Conservation (phyloP, 2,888 invertebrate species). For the Podotricha telesiphe region DNA sequence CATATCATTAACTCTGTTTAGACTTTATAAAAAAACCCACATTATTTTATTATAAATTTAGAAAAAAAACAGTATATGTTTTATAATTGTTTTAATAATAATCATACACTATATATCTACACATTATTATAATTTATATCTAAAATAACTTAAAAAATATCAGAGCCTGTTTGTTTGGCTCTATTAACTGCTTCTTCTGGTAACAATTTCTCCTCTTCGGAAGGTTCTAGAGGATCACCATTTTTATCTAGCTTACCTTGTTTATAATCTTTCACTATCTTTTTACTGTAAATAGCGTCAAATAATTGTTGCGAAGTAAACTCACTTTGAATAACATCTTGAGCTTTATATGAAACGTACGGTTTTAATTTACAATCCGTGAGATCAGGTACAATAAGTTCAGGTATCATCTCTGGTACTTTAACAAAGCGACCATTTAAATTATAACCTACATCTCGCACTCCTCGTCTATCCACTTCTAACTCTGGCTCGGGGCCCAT, state of each 20-base stretch:
- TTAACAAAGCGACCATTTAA: conserved; percentile 82
- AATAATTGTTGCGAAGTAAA: conserved; percentile 94
- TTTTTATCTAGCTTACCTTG: conserved; percentile 87
- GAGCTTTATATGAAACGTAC: conserved; percentile 94
- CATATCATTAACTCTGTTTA: too few relatives aligned
- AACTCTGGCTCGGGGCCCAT: conserved; percentile 84
- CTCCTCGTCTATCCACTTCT: conserved; percentile 88
- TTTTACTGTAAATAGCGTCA: conserved; percentile 89
- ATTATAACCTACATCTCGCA: conserved; percentile 85
- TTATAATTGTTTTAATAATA: background rate
- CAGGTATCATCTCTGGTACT: conserved; percentile 95
- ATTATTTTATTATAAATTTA: too few relatives aligned
- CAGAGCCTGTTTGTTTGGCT: conserved; percentile 91
- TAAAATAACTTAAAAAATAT: conserved; percentile 84
- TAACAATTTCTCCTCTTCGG: conserved; percentile 87
- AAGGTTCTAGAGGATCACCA: conserved; percentile 88
- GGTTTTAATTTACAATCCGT: conserved; percentile 93
- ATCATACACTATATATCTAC: background rate
- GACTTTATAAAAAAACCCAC: too few relatives aligned
- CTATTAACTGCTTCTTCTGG: conserved; percentile 87
- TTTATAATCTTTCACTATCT: conserved; percentile 90
- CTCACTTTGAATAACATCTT: conserved; percentile 89
- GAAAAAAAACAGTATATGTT: background rate
- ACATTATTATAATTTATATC: conserved; percentile 10
- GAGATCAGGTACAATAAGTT: conserved; percentile 95